These are phyloP conservation scores for Bombus confusus DNA, from an alignment of 1,140 invertebrate species.

Conservation along the genomic window DNA sequence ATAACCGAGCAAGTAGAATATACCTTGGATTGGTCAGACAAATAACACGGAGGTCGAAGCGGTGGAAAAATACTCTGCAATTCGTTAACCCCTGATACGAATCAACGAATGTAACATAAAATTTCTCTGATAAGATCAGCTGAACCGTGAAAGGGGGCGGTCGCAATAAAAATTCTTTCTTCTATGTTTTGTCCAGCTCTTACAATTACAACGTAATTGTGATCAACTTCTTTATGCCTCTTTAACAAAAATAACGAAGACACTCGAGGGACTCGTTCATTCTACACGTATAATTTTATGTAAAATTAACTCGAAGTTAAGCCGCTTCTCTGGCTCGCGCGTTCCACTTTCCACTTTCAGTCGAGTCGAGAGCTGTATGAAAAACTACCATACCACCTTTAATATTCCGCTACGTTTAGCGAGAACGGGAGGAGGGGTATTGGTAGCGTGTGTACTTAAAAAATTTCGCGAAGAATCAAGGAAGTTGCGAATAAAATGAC, in stretches of 20 bases:
- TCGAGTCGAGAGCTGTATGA: neutral
- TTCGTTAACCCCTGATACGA: too few species aligned
- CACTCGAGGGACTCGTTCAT: too few species aligned
- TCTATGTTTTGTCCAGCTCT: too few species aligned
- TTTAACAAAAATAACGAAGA: too few species aligned
- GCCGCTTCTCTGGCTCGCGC: constrained; percentile 20
- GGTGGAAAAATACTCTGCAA: too few species aligned
- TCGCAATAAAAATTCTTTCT: too few species aligned
- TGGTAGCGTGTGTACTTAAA: neutral
- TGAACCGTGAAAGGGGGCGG: too few species aligned
- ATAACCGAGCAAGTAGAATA: neutral
- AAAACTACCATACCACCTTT: neutral
- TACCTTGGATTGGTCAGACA: neutral
- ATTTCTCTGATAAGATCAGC: too few species aligned
- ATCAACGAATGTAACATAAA: too few species aligned
- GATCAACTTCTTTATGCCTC: too few species aligned
- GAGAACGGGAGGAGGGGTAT: neutral
- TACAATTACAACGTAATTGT: too few species aligned
- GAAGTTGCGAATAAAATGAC: constrained; percentile 3
- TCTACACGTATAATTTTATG: constrained; percentile 46
- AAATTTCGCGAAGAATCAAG: constrained; percentile 38
- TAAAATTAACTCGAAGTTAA: constrained; percentile 54
- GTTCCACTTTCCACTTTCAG: neutral
- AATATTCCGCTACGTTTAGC: neutral
- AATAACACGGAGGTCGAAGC: neutral